These are phyloP conservation scores for Tenebrosternarchus preto DNA, from an alignment of 2,113 vertebrate species.

Conservation along the genomic window DNA sequence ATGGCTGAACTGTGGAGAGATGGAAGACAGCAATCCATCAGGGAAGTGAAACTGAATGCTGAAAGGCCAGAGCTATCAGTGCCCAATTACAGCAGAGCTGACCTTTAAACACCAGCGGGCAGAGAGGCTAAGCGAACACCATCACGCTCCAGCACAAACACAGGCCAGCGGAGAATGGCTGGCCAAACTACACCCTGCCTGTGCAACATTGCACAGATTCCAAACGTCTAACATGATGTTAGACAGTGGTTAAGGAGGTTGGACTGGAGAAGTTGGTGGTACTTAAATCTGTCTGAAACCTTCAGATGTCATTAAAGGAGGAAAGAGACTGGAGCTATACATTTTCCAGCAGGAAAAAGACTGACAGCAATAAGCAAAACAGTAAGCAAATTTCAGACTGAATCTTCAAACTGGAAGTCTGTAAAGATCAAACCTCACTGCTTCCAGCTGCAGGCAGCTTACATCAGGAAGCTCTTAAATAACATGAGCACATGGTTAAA, in stretches of 20 bases:
- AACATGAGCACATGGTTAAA: background rate
- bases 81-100: constrained; percentile 70
- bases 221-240: background rate
- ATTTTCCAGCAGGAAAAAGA: too few relatives aligned
- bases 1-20: background rate
- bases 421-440: background rate
- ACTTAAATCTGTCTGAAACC: too few relatives aligned
- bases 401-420: too few relatives aligned
- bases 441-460: background rate
- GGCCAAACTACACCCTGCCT: background rate
- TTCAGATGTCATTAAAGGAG: too few relatives aligned
- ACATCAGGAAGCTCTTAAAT: too few relatives aligned
- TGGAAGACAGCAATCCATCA: background rate
- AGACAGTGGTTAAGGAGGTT: background rate
- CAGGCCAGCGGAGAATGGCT: background rate
- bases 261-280: background rate
- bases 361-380: too few relatives aligned
- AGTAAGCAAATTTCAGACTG: too few relatives aligned
- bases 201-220: constrained; percentile 1
- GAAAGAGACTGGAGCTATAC: too few relatives aligned
- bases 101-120: constrained; percentile 67
- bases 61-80: constrained; percentile 61
- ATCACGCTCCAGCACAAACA: constrained; percentile 31
- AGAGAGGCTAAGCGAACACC: constrained; percentile 64
- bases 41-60: constrained; percentile 55